Base-by-base conservation (phyloP, 2,888 invertebrate species). In the Disparrhopalites patrizii region DNA sequence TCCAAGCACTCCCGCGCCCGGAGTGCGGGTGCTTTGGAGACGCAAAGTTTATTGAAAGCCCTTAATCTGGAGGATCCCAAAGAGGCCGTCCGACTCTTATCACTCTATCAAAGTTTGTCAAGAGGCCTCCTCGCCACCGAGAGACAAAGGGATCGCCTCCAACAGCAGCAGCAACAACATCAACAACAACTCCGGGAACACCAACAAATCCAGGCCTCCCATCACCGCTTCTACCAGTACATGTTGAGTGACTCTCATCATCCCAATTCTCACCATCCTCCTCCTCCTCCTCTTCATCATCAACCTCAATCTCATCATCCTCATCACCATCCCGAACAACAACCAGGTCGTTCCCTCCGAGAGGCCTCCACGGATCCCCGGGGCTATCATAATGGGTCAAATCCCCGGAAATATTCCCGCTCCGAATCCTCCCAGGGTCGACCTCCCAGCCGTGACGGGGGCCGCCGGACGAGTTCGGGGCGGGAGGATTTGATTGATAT, bases 1-100 rank as follows among this genome's bases (percentile, higher is more conserved):
- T 73, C 73, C 5, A 71, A 74, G 50, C 72, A 75, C 36, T 73
- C 71, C 33, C 67, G 75, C 23, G 75, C 75, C 40, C 67, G 75
- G 50, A 74, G 74, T 69, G 73, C 74, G 20, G 74, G 73, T 60
- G 71, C 72, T 27, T 60, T 75, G 54, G 75, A 75, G 61, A 71
- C 75, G 27, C 73, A 73, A 62, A 73, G 64, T 67, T 69, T 75
- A 56, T 15, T 66, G 4, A 60, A 66, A 55, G 47, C 65, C 0
- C 30, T 65, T 5, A 52, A 66, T 56, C 27, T 68, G 38, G 66
- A 61, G 27, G 61, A 66, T 43, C 66, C 75, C 20, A 75, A 75
- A 65, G 75, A 75, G 57, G 75, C 75, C 33, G 68, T 72, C 27
- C 67, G 73, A 52, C 71, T 75, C 50, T 63, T 75, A 15, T 71